phyloP scores from a whole-genome alignment of 2,113 vertebrate genomes.

The Eolophus roseicapilla region DNA sequence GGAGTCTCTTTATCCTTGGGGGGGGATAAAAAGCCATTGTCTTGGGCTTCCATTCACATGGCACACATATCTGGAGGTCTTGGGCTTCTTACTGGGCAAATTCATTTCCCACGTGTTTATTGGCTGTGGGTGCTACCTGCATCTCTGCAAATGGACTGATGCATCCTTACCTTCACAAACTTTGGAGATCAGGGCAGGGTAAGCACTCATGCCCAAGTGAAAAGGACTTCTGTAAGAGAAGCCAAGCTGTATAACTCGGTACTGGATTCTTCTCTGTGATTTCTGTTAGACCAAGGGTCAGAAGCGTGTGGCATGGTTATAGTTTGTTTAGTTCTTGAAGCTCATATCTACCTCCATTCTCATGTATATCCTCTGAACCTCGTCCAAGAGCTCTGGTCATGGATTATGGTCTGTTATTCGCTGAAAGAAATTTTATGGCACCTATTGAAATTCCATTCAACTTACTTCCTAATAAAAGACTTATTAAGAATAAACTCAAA shows the following conservation, averaged over 20 bases:
- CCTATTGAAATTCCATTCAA: background rate
- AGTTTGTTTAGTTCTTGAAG: background rate
- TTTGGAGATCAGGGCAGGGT: background rate
- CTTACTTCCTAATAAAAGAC: background rate
- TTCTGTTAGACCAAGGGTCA: background rate
- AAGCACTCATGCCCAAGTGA: background rate
- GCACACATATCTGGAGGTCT: background rate
- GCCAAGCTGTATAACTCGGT: background rate
- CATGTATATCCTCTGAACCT: background rate
- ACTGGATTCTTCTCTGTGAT: background rate
- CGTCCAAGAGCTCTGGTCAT: background rate
- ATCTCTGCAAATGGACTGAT: background rate
- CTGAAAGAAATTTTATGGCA: background rate
- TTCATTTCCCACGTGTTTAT: fast-evolving
- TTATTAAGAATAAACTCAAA: background rate
- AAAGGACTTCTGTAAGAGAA: background rate
- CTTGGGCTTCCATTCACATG: background rate
- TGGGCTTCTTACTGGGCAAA: background rate
- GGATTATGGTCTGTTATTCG: background rate
- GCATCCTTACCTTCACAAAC: background rate
- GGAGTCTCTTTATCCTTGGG: background rate
- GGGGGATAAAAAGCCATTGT: background rate
- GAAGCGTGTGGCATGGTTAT: background rate
- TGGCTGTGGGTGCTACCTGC: background rate
- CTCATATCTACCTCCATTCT: background rate